A percentile compares a stretch with the other conserved stretches of the same genome.
phyloP scores from a whole-genome alignment of 2,888 invertebrate species.

The Pardosa pseudoannulata region DNA sequence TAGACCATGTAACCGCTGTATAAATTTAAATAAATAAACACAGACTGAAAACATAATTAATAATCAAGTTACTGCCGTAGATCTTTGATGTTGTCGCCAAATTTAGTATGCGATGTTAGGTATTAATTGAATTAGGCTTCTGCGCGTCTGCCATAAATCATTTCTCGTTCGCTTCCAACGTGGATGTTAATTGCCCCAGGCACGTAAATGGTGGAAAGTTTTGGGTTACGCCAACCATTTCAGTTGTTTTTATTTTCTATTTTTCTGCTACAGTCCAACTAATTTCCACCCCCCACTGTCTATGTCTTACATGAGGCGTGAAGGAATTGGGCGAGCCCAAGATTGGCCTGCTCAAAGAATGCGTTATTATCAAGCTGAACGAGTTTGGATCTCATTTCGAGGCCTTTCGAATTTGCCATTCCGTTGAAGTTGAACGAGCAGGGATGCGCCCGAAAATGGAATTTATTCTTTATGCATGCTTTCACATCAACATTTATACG shows the following conservation, averaged over 20 bases:
- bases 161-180: slow-evolving; percentile 53
- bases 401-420: background rate
- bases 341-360: background rate
- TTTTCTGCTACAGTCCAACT: background rate
- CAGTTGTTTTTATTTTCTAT: slow-evolving; percentile 17
- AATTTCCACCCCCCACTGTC: background rate
- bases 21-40: slow-evolving; percentile 69
- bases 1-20: slow-evolving; percentile 64
- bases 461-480: background rate
- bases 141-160: slow-evolving; percentile 49
- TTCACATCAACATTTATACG: background rate
- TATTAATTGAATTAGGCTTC: slow-evolving; percentile 67
- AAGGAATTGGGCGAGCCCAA: background rate
- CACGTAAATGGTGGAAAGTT: slow-evolving; percentile 38
- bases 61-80: slow-evolving; percentile 48
- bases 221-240: slow-evolving; percentile 21
- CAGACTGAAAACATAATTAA: slow-evolving; percentile 55
- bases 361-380: background rate
- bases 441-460: background rate
- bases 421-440: background rate
- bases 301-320: background rate
- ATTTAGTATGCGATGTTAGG: slow-evolving; percentile 61
- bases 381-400: background rate
- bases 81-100: slow-evolving; percentile 64
- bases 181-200: slow-evolving; percentile 44